phyloP scores from a whole-genome alignment of 2,888 invertebrate species.

The Oeneis ivallda region DNA sequence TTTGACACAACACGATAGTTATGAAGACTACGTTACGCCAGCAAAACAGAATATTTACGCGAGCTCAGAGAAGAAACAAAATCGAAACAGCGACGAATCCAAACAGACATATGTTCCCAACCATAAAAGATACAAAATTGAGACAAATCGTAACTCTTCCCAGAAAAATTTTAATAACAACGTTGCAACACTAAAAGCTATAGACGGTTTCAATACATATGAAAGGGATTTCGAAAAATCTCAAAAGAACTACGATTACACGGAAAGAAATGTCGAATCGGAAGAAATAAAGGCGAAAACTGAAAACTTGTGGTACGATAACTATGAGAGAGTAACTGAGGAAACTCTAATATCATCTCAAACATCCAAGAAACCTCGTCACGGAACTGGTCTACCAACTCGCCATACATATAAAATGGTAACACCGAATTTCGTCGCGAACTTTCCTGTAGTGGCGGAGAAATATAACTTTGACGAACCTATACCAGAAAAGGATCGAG shows the following conservation, averaged over 20 bases:
- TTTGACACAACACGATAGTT: constrained; percentile 50
- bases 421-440: constrained; percentile 56
- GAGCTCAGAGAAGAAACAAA: constrained; percentile 24
- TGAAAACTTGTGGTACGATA: constrained; percentile 45
- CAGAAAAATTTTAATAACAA: constrained; percentile 10
- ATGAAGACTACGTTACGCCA: constrained; percentile 60
- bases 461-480: constrained; percentile 66
- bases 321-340: constrained; percentile 30
- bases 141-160: constrained; percentile 12
- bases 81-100: neutral
- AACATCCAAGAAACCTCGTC: constrained; percentile 25
- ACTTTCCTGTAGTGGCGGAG: constrained; percentile 54
- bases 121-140: constrained; percentile 35
- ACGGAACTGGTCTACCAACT: constrained; percentile 53
- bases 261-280: constrained; percentile 19
- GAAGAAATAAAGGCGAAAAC: constrained; percentile 50
- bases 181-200: constrained; percentile 7
- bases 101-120: neutral
- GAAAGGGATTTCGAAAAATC: neutral
- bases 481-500: constrained; percentile 58
- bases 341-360: constrained; percentile 20
- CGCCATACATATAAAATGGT: constrained; percentile 50
- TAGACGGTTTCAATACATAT: neutral
- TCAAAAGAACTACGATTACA: constrained; percentile 17
- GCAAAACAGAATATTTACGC: constrained; percentile 47